phyloP scores from a whole-genome alignment of 2,113 vertebrate genomes.

The Sinocyclocheilus anophthalmus region DNA sequence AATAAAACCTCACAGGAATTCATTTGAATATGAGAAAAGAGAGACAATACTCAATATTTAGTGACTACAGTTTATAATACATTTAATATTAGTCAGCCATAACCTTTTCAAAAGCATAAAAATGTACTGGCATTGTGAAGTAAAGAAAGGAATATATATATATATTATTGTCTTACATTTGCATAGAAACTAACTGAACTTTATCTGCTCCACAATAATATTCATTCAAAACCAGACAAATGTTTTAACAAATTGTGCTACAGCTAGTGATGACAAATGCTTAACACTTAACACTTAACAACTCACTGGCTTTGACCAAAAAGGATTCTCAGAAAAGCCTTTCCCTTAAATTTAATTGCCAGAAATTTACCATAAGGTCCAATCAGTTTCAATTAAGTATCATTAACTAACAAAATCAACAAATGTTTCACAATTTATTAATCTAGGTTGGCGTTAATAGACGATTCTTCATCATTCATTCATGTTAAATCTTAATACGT shows the following conservation, averaged over 20 bases:
- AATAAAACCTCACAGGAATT: not conserved
- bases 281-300: not conserved
- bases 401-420: not conserved
- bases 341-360: not conserved
- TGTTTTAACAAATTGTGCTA: not conserved
- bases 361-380: not conserved
- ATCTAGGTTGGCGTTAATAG: not conserved
- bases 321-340: not conserved
- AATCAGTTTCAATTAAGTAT: not conserved
- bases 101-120: not conserved
- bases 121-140: not conserved
- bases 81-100: not conserved
- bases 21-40: not conserved
- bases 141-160: not conserved
- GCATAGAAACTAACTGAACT: not conserved
- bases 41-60: not conserved
- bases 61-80: not conserved
- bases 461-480: not conserved
- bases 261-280: not conserved
- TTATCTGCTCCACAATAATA: not conserved
- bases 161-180: not conserved
- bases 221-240: not conserved
- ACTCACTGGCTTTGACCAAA: not conserved
- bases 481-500: not conserved
- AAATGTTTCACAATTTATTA: not conserved